Conservation (phyloP, 2,888 invertebrate genomes). For the Cecidostiba fungosa region DNA sequence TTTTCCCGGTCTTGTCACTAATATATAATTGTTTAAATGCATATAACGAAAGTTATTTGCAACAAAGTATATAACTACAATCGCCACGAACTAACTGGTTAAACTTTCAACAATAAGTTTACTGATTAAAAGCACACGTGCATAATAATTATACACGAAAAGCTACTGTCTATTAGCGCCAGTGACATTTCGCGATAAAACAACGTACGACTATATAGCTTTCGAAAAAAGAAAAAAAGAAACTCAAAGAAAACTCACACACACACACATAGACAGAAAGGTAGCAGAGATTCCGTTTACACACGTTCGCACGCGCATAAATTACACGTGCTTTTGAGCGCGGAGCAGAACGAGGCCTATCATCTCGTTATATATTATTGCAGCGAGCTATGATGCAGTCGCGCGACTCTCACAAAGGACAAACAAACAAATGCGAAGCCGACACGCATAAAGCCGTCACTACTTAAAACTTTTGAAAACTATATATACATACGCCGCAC, state of each 20-base stretch:
- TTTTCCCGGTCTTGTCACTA: neutral
- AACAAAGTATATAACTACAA: neutral
- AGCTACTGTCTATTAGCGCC: neutral
- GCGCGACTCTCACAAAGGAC: neutral
- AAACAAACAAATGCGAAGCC: neutral
- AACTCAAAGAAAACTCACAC: neutral
- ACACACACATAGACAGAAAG: too few species aligned
- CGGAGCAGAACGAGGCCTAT: neutral
- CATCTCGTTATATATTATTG: neutral
- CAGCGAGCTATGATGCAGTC: too few species aligned
- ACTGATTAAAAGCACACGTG: neutral
- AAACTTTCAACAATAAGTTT: neutral
- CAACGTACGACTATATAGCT: neutral
- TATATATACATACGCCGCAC: neutral
- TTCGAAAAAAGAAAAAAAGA: neutral
- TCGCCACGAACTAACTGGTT: neutral
- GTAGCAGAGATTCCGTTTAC: neutral
- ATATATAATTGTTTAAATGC: neutral
- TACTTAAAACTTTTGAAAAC: neutral
- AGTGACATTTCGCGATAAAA: too few species aligned
- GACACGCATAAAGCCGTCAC: neutral
- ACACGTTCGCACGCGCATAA: neutral
- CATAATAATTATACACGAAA: too few species aligned
- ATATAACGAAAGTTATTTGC: neutral
- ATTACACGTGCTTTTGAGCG: conserved; percentile 2